Evolutionary conservation across 2,113 vertebrate genomes (phyloP), one percentile per base, ranked within the genome.

Genomic region (Numenius arquata): DNA sequence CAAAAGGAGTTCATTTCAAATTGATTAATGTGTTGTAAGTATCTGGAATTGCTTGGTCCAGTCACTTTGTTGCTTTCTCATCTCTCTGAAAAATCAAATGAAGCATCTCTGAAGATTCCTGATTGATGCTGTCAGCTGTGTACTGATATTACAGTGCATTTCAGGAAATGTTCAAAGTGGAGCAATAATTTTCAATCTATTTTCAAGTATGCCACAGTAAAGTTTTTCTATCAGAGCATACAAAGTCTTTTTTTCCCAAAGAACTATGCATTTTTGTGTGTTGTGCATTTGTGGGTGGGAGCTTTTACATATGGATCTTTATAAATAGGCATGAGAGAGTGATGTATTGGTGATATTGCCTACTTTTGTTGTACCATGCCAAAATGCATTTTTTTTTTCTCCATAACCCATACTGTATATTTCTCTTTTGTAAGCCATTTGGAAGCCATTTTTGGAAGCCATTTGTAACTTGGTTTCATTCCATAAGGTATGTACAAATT

Each of bases 11-110:
- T 97, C 66, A 93, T 97, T 98, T 96, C 88, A 93, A 94, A 93
- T 96, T 97, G 96, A 97, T 97, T 97, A 97, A 97, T 97, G 92
- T 72, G 47, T 79, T 97, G 71, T 96, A 98, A 97, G 94, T 95
- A 97, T 96, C 94, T 96, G 94, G 92, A 98, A 97, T 97, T 97
- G 96, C 96, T 98, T 96, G 86, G 95, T 96, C 92, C 80, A 83
- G 95, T 97, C 93, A 78, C 95, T 98, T 95, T 15, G 77, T 97
- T 98, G 81, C 84, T 97, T 97, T 96, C 97, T 97, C 96, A 98
- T 98, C 90, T 97, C 95, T 96, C 94, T 92, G 95, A 96, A 96
- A 94, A 98, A 97, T 98, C 96, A 97, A 96, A 97, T 97, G 96
- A 97, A 98, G 88, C 85, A 96, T 97, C 85, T 94, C 91, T 92